Evolutionary conservation across 2,797 vertebrate genomes (phyloP).

Genomic region (Vireo griseus): DNA sequence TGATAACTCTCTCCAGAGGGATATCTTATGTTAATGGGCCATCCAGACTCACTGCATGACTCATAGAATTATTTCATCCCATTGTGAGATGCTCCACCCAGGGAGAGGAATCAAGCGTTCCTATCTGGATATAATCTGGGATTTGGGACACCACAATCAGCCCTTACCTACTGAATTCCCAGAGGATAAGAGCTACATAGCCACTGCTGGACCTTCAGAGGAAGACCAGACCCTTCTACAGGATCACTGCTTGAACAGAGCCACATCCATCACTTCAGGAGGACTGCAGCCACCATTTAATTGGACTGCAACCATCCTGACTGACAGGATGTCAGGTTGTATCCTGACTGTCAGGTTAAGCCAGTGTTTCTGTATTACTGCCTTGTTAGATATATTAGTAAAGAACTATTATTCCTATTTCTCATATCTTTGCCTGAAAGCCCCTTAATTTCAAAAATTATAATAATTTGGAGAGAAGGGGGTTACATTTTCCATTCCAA

Average conservation of each 20-base stretch:
- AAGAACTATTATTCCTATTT: background rate
- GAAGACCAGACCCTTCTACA: background rate
- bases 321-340: rapidly evolving
- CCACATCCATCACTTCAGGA: background rate
- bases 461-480: background rate
- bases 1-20: too few relatives aligned
- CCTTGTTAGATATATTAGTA: background rate
- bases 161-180: background rate
- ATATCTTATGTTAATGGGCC: too few relatives aligned
- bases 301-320: background rate
- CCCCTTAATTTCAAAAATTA: background rate
- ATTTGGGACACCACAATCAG: too few relatives aligned
- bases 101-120: too few relatives aligned
- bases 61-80: too few relatives aligned
- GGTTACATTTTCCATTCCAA: background rate
- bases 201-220: background rate
- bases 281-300: background rate
- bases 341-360: background rate
- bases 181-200: background rate
- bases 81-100: too few relatives aligned
- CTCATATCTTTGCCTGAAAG: background rate
- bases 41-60: too few relatives aligned
- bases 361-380: background rate
- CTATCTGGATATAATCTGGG: too few relatives aligned
- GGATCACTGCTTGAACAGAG: background rate